Base-by-base conservation (phyloP, 1,140 invertebrate genomes). In the Microplitis mediator region DNA sequence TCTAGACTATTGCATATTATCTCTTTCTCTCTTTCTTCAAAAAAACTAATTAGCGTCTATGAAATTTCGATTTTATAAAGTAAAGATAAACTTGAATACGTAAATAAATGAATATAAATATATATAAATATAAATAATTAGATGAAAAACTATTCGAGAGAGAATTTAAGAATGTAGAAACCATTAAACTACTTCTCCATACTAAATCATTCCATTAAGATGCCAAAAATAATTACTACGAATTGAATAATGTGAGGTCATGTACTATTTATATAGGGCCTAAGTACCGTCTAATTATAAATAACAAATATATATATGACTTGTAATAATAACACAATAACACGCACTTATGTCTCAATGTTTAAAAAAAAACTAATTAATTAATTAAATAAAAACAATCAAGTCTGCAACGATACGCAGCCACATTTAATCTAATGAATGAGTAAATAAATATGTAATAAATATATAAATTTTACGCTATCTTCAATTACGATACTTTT, bases 241-340 rank as follows among this genome's bases (percentile, higher is more conserved):
- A 45, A 45, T 45, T 54, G 56, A 67, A 64, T 69, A 74, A 51
- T 67, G 64, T 75, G 71, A 74, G 58, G 75, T 74, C 72, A 62
- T 71, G 76, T 73, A 74, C 72, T 76, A 75, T 67, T 72, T 75
- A 73, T 45, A 45, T 77, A 79, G 80, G 80, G 80, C 80, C 80
- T 81, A 81, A 79, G 73, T 79, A 78, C 69, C 63, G 73, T 71
- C 73, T 78, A 77, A 75, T 45, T 73, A 72, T 77, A 61, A 60
- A 73, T 39, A 60, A 73, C 52, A 54, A 62, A 54, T 54, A 75
- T 23, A 23, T n/a, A 63, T 39, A n/a, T 64, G 14, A 65, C 39
- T 65, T 35, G 23, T 52, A 11, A 13, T 60, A n/a, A 54, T 32
- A 5, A 31, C 58, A 60, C 3, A 60, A 23, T 4, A n/a, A 60